A percentile compares a stretch with the other conserved stretches of the same genome.
Conservation (phyloP, 1,140 invertebrate species). For the Melanaphis sacchari region DNA sequence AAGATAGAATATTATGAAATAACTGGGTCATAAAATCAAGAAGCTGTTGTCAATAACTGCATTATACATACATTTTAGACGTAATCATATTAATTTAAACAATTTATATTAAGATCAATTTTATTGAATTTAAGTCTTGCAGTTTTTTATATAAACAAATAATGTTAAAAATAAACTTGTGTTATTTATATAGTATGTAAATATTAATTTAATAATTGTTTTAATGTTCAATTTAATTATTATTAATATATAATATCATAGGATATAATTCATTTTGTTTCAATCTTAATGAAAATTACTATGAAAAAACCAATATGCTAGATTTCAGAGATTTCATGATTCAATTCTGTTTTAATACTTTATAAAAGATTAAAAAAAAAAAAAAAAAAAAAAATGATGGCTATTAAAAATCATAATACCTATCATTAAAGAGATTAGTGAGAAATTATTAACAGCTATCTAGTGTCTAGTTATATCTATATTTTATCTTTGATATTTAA, state of each 20-base stretch:
- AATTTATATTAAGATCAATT: neutral
- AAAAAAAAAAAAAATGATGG: neutral
- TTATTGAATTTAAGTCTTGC: neutral
- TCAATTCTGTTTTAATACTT: neutral
- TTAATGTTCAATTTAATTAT: neutral
- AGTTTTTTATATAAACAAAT: neutral
- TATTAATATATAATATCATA: neutral
- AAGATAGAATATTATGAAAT: conserved; percentile 19
- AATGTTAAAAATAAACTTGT: neutral
- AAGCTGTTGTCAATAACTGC: neutral
- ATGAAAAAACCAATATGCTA: neutral
- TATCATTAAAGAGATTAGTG: neutral
- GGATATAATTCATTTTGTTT: neutral
- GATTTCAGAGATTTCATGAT: neutral
- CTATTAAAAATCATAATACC: neutral
- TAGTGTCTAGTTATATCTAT: neutral
- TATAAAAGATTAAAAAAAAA: neutral
- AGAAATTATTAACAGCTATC: neutral
- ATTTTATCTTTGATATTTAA: neutral
- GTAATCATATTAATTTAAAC: neutral
- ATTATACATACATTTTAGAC: neutral
- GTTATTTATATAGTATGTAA: neutral
- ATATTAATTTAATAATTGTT: neutral
- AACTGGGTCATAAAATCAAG: neutral
- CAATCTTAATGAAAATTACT: neutral